These are phyloP conservation scores for Buteo buteo DNA, from an alignment of 2,113 vertebrate genomes.

Conservation along the genomic window DNA sequence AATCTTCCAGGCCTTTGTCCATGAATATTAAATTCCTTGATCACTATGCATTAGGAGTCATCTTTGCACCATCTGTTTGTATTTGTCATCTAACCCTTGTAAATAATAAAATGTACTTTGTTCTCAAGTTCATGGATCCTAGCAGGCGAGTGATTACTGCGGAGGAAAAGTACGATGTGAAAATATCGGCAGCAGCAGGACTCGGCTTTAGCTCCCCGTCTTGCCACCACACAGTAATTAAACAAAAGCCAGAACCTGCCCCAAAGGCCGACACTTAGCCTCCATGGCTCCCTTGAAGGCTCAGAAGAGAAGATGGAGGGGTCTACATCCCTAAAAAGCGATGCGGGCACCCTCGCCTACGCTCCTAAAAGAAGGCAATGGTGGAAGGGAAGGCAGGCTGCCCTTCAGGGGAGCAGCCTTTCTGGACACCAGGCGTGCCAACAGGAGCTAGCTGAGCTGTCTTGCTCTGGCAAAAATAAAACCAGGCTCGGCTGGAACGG, in stretches of 20 bases:
- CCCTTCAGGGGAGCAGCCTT: not conserved
- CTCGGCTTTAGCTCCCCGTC: not conserved
- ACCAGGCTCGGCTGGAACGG: rapidly evolving
- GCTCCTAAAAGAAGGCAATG: not conserved
- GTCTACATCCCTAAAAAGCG: not conserved
- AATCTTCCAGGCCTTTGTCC: conserved; percentile 27
- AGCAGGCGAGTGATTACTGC: conserved; percentile 4
- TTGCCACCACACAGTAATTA: not conserved
- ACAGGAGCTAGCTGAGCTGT: not conserved
- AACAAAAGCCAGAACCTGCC: not conserved
- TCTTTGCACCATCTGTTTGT: conserved; percentile 66
- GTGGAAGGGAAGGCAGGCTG: not conserved
- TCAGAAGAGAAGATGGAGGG: not conserved
- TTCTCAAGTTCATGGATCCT: conserved; percentile 53
- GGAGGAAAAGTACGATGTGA: conserved; percentile 30
- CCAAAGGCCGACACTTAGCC: not conserved
- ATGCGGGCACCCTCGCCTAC: rapidly evolving
- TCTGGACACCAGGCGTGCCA: not conserved
- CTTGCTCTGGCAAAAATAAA: not conserved
- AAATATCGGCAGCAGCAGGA: not conserved
- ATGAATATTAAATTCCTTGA: conserved; percentile 63
- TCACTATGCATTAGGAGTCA: conserved; percentile 62
- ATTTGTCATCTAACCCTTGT: conserved; percentile 61
- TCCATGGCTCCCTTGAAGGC: not conserved
- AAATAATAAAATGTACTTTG: conserved; percentile 68